Evolutionary conservation across 2,113 vertebrate genomes (phyloP).

Genomic region (Notarius quadriscutis): DNA sequence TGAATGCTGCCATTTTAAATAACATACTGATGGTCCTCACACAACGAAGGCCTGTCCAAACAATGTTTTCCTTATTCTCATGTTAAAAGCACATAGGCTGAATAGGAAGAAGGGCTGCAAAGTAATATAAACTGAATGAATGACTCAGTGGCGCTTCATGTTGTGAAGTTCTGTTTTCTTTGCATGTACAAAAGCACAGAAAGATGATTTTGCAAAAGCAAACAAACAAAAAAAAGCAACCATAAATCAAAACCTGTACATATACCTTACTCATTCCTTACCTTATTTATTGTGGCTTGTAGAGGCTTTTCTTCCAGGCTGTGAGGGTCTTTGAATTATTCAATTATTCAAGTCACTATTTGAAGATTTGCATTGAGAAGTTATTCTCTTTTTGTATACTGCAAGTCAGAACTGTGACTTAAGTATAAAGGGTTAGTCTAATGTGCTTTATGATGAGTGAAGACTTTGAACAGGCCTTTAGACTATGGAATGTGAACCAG

Average conservation of each 20-base stretch:
- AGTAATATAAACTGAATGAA: too few species aligned
- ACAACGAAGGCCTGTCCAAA: background rate
- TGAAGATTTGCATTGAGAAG: constrained; percentile 25
- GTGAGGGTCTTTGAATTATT: background rate
- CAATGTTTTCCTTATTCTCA: background rate
- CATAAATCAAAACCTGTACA: constrained; percentile 1
- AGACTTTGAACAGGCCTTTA: constrained; percentile 35
- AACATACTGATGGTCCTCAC: background rate
- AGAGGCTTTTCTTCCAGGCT: background rate
- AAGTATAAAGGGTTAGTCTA: background rate
- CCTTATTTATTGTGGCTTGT: background rate
- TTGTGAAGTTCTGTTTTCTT: background rate
- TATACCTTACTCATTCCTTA: background rate
- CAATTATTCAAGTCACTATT: background rate
- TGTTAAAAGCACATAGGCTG: background rate
- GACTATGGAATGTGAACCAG: background rate
- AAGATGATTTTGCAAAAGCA: background rate
- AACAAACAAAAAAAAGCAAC: too few species aligned
- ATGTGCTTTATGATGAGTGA: constrained; percentile 24
- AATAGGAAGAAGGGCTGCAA: background rate
- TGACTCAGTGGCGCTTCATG: background rate
- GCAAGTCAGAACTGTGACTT: constrained; percentile 17
- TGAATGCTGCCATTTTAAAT: background rate
- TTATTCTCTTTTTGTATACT: background rate
- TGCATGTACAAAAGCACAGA: constrained; percentile 7